Percentiles rank a stretch among this genome's conserved stretches.
Evolutionary conservation across 2,113 vertebrate species (phyloP).

Genomic region (Craseonycteris thonglongyai): DNA sequence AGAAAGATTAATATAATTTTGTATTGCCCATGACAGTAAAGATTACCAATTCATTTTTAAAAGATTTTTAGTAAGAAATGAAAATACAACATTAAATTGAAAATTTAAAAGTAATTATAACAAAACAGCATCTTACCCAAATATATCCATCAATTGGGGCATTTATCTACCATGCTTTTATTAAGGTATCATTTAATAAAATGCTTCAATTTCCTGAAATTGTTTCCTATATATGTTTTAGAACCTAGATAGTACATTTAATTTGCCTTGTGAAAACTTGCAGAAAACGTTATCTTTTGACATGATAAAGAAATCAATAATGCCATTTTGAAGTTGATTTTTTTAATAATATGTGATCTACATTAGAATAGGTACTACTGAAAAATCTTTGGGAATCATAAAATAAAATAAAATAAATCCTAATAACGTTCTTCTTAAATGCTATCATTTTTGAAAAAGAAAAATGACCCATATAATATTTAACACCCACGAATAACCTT

Average conservation of each 20-base stretch:
- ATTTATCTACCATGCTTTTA: slow-evolving; percentile 14
- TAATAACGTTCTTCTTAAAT: background rate
- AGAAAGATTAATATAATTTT: slow-evolving; percentile 35
- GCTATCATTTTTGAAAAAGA: background rate
- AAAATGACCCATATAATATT: background rate
- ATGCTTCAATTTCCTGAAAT: slow-evolving; percentile 65
- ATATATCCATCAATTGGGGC: background rate
- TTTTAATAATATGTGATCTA: slow-evolving; percentile 41
- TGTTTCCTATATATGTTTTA: slow-evolving; percentile 53
- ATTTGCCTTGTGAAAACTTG: slow-evolving; percentile 55
- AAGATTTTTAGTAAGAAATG: slow-evolving; percentile 36
- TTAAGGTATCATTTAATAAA: slow-evolving; percentile 55
- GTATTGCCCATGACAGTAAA: slow-evolving; percentile 9
- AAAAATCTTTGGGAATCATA: background rate
- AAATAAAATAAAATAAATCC: background rate
- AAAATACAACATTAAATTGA: slow-evolving; percentile 15
- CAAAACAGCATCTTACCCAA: background rate
- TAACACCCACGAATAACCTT: background rate
- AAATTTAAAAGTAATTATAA: slow-evolving; percentile 1
- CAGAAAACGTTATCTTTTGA: slow-evolving; percentile 70
- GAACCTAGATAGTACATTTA: slow-evolving; percentile 64
- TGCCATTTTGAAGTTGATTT: slow-evolving; percentile 60
- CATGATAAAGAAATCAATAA: slow-evolving; percentile 64
- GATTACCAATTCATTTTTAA: slow-evolving; percentile 1
- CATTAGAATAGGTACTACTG: background rate